These are phyloP conservation scores for Ceratina japonica DNA, from an alignment of 1,140 invertebrate species.

Conservation along the genomic window DNA sequence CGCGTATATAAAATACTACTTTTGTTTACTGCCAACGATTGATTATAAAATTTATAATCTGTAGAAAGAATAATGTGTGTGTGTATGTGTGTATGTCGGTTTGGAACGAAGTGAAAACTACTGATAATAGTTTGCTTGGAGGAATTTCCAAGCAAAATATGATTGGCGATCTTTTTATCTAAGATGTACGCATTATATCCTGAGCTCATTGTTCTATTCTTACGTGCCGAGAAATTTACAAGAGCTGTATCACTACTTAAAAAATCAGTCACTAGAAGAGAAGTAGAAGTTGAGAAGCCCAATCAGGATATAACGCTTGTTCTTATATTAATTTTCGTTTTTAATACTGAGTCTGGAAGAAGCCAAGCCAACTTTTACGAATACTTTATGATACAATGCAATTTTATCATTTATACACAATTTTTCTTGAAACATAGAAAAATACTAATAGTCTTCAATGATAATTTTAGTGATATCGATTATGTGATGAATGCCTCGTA, in stretches of 20 bases:
- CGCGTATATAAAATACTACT: conserved; percentile 64
- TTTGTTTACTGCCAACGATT: conserved; percentile 49
- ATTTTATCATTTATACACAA: conserved; percentile 30
- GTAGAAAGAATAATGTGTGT: conserved; percentile 59
- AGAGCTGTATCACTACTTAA: no score
- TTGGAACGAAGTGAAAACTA: conserved; percentile 53
- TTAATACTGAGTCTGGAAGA: conserved; percentile 76
- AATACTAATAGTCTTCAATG: no score
- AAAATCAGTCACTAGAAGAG: no score
- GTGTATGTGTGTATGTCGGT: conserved; percentile 39
- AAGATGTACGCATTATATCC: no score
- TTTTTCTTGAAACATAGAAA: background rate
- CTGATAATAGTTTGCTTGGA: conserved; percentile 40
- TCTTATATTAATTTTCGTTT: conserved; percentile 54
- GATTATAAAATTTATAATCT: conserved; percentile 64
- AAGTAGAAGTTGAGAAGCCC: no score
- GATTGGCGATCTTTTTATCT: background rate
- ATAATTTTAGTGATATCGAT: no score
- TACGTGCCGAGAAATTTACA: no score
- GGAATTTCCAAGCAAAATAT: conserved; percentile 38
- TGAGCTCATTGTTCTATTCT: no score
- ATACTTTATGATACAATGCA: conserved; percentile 5
- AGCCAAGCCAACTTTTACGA: conserved; percentile 72
- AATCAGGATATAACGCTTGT: conserved; percentile 12
- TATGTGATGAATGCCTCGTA: no score